phyloP scores from a whole-genome alignment of 1,140 invertebrate genomes.

The Aphidius ervi region DNA sequence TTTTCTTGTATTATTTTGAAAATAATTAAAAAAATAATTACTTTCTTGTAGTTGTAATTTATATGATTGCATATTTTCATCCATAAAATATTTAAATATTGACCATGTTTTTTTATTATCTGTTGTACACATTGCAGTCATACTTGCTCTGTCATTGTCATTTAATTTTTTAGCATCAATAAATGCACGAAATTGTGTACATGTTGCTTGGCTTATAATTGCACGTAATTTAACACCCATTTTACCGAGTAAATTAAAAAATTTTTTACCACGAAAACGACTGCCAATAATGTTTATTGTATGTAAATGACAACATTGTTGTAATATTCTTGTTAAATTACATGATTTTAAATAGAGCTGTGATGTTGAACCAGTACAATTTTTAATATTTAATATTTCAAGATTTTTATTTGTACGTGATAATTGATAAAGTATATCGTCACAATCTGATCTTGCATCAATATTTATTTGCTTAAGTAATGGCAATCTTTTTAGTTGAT shows the following conservation, averaged over 20 bases:
- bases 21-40: too few species aligned
- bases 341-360: constrained; percentile 30
- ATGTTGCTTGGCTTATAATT: constrained; percentile 20
- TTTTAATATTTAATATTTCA: constrained; percentile 28
- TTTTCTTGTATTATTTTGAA: too few species aligned
- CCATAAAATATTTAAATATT: constrained; percentile 29
- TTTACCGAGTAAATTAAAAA: constrained; percentile 33
- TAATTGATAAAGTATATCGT: constrained; percentile 37
- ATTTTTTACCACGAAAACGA: constrained; percentile 33
- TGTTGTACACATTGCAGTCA: constrained; percentile 19
- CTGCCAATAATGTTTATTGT: constrained; percentile 30
- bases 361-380: constrained; percentile 31
- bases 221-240: constrained; percentile 25
- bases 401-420: constrained; percentile 35
- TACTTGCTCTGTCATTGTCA: constrained; percentile 26
- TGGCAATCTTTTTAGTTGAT: constrained; percentile 39
- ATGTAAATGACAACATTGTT: constrained; percentile 34
- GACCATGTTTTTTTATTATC: constrained; percentile 16
- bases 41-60: too few species aligned
- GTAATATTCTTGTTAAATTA: constrained; percentile 32
- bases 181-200: constrained; percentile 32
- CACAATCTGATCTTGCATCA: constrained; percentile 29
- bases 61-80: constrained; percentile 1
- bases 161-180: constrained; percentile 27
- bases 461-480: constrained; percentile 30